Evolutionary conservation across 1,140 invertebrate species (phyloP).

Genomic region (Panagrolaimus sp.): DNA sequence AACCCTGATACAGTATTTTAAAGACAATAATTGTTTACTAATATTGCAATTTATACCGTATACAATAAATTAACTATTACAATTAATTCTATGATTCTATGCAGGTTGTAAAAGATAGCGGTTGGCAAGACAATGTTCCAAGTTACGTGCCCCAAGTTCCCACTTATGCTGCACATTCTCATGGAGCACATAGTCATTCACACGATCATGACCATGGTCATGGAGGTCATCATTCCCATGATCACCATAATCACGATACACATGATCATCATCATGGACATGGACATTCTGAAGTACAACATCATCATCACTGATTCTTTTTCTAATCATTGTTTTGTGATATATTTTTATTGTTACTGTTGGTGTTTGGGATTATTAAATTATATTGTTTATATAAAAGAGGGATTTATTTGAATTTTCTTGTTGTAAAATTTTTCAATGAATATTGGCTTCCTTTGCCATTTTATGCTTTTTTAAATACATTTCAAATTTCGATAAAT

Average conservation of each 20-base stretch:
- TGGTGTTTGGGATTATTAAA: neutral
- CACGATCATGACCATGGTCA: constrained; percentile 23
- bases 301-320: constrained; percentile 22
- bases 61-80: no score
- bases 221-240: constrained; percentile 16
- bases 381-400: neutral
- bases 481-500: no score
- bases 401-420: neutral
- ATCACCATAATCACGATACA: constrained; percentile 9
- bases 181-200: constrained; percentile 17
- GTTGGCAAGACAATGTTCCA: neutral
- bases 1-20: no score
- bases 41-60: no score
- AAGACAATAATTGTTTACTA: no score
- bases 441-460: no score
- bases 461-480: no score
- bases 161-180: neutral
- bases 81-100: no score
- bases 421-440: neutral
- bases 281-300: neutral
- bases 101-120: neutral
- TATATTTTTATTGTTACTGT: constrained; percentile 4
- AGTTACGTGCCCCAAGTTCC: constrained; percentile 10
- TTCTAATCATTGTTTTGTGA: neutral
- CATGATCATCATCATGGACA: constrained; percentile 20